Percentiles rank a stretch among this genome's conserved stretches.
Evolutionary conservation across 2,888 invertebrate genomes (phyloP).

Genomic region (Mythimna loreyi): DNA sequence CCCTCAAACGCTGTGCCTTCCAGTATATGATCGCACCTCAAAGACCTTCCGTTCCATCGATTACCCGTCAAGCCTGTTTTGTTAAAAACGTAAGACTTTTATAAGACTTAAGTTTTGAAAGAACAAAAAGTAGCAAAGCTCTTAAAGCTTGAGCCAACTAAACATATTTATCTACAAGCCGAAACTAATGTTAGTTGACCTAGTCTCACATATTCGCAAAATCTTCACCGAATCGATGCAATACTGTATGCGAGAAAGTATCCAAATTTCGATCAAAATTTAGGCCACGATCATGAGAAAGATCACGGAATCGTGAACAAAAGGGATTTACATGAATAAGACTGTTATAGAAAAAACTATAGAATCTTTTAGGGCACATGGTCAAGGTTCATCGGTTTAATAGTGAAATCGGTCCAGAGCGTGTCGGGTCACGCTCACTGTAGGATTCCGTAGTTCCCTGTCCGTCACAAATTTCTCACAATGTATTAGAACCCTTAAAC

Average conservation of each 20-base stretch:
- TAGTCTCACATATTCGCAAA: slow-evolving; percentile 39
- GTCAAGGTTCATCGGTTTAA: slow-evolving; percentile 36
- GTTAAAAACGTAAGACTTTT: too few species aligned
- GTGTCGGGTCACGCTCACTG: too few species aligned
- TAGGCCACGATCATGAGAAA: slow-evolving; percentile 31
- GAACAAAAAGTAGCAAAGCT: not conserved
- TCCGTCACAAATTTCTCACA: too few species aligned
- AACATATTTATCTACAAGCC: slow-evolving; percentile 47
- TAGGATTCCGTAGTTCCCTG: too few species aligned
- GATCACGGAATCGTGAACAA: slow-evolving; percentile 39
- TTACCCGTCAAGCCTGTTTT: too few species aligned
- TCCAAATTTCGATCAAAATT: slow-evolving; percentile 25
- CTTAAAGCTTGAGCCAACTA: slow-evolving; percentile 13
- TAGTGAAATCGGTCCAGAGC: too few species aligned
- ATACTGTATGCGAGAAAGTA: slow-evolving; percentile 25
- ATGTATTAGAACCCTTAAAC: too few species aligned
- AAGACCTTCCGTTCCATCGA: too few species aligned
- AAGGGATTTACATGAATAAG: slow-evolving; percentile 4
- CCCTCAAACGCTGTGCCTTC: too few species aligned
- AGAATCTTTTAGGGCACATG: slow-evolving; percentile 1
- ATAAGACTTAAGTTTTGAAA: too few species aligned
- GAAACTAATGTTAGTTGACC: slow-evolving; percentile 54
- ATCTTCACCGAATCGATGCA: slow-evolving; percentile 25
- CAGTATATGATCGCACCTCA: too few species aligned
- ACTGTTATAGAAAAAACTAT: not conserved